These are phyloP conservation scores for Cryptus viduatorius DNA, from an alignment of 2,888 invertebrate genomes.

Conservation along the genomic window DNA sequence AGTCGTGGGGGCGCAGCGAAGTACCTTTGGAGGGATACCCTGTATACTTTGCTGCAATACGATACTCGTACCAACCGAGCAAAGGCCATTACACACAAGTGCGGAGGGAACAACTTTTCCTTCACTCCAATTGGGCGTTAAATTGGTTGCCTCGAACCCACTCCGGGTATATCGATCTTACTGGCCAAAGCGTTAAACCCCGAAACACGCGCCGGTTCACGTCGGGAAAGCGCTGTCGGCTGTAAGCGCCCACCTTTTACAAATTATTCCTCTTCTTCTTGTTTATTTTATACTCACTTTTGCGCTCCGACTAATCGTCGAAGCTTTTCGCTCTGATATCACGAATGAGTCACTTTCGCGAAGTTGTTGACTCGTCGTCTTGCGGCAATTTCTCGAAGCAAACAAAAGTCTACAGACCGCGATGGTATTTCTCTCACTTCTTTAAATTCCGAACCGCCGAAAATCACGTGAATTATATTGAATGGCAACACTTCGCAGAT, in stretches of 20 bases:
- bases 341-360: slow-evolving; percentile 7
- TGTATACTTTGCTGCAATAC: slow-evolving; percentile 75
- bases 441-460: neutral
- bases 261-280: slow-evolving; percentile 28
- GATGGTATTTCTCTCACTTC: neutral
- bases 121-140: slow-evolving; percentile 73
- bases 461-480: neutral
- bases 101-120: slow-evolving; percentile 69
- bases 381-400: slow-evolving; percentile 31
- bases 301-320: slow-evolving; percentile 37
- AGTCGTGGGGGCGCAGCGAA: slow-evolving; percentile 80
- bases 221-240: slow-evolving; percentile 46
- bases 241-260: slow-evolving; percentile 45
- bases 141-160: slow-evolving; percentile 72
- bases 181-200: slow-evolving; percentile 66
- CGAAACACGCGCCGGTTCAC: slow-evolving; percentile 62
- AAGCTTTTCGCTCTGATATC: slow-evolving; percentile 32
- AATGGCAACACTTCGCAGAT: neutral
- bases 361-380: neutral
- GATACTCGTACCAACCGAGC: slow-evolving; percentile 68
- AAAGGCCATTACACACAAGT: slow-evolving; percentile 65
- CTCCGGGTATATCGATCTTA: slow-evolving; percentile 72
- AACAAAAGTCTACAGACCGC: neutral
- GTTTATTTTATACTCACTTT: neutral
- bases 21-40: slow-evolving; percentile 22